phyloP scores from a whole-genome alignment of 2,113 vertebrate genomes.

The Globicephala melas region DNA sequence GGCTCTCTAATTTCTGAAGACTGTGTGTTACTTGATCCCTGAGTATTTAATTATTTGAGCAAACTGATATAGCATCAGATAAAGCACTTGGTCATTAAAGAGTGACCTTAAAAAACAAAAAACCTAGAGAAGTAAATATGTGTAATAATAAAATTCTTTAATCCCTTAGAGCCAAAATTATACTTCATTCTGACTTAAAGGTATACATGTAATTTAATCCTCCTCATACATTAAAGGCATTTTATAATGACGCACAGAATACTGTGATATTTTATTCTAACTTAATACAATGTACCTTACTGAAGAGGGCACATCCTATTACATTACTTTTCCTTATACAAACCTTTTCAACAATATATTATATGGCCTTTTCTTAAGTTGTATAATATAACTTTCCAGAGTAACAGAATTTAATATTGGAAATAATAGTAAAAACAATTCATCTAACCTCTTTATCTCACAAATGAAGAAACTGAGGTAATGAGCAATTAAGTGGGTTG shows the following conservation, averaged over 20 bases:
- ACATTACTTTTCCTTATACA: neutral
- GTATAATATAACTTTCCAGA: neutral
- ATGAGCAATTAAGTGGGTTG: neutral
- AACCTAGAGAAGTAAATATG: neutral
- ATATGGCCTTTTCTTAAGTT: neutral
- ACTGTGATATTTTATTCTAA: neutral
- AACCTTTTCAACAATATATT: neutral
- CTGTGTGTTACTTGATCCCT: neutral
- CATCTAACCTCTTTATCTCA: neutral
- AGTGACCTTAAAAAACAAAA: neutral
- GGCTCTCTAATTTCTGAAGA: neutral
- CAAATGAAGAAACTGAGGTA: neutral
- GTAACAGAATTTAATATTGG: neutral
- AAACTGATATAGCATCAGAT: neutral
- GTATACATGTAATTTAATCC: neutral
- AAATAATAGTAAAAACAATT: neutral
- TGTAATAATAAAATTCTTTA: neutral
- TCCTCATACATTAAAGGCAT: slow-evolving; percentile 40
- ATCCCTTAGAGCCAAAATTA: slow-evolving; percentile 23
- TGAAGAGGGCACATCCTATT: neutral
- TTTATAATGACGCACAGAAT: slow-evolving; percentile 1
- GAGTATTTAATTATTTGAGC: neutral
- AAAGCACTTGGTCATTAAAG: neutral
- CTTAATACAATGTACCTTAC: neutral
- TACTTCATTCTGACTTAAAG: slow-evolving; percentile 38